Base-by-base conservation (phyloP, 2,113 vertebrate genomes). In the Hystrix cristata region DNA sequence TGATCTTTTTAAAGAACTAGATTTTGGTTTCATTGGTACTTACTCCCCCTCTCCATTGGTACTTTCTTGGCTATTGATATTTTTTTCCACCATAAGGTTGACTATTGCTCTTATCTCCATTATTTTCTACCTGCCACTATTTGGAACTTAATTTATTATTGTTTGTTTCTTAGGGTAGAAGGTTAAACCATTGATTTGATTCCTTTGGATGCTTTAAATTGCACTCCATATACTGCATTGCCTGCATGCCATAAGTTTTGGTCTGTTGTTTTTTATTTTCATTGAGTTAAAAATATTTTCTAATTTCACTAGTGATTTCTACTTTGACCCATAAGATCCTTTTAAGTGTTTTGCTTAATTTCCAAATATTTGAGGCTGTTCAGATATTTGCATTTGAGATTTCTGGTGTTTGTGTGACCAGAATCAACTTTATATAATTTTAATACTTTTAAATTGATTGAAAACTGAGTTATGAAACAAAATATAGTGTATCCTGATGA, bases 231-330 rank as follows among this genome's bases (percentile, higher is more conserved):
- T n/a, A 48, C 38, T 48, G 5, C 25, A 31, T 64, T 71, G 69
- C n/a, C n/a, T 38, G 16, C n/a, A 71, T 71, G 34, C 7, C n/a
- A 71, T 21, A 74, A 27, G 51, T 64, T 31, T 48, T 85, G 19
- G 51, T 51, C 29, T 34, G 31, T 65, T 12, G 60, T 65, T 72
- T 91, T 59, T 71, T 60, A n/a, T 59, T 82, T 81, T 91, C 43
- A 19, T 81, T 67, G 59, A 55, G 6, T 72, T 90, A 48, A 95
- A 60, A 72, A 72, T 72, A 85, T 65, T 90, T 87, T 78, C 65
- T 92, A 81, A 64, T 34, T 53, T 86, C 46, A 53, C 29, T 64
- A 74, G 78, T 74, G 65, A 87, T 34, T 57, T 64, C 84, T 48
- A 15, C 69, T 65, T 74, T 48, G 48, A 65, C 29, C 29, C 8